Percentiles rank a stretch among this genome's conserved stretches.
These are phyloP conservation scores for Epistrophella euchroma DNA, from an alignment of 2,888 invertebrate species.

Conservation along the genomic window DNA sequence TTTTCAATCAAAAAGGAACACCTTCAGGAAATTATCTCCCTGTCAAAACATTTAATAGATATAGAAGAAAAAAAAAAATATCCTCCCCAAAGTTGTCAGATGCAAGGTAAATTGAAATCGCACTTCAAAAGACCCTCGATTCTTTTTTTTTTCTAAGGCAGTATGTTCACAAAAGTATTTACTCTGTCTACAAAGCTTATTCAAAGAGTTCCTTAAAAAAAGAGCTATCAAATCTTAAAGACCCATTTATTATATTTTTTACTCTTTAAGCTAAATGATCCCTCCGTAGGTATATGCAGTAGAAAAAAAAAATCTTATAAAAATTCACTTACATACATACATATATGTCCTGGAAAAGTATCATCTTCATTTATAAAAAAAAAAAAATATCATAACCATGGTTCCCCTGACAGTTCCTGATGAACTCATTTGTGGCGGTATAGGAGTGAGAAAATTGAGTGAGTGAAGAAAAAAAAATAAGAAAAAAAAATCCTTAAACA, in stretches of 20 bases:
- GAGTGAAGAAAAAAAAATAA: conserved; percentile 1
- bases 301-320: not conserved
- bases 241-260: conserved; percentile 24
- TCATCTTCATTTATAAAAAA: not conserved
- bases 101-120: not conserved
- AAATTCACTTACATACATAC: not conserved
- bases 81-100: not conserved
- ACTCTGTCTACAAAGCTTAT: conserved; percentile 9
- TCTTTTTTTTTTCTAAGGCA: not conserved
- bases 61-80: not conserved
- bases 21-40: conserved; percentile 5
- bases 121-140: not conserved
- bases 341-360: not conserved
- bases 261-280: not conserved
- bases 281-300: not conserved
- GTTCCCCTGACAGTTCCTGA: conserved; percentile 7
- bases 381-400: not conserved
- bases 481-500: not conserved
- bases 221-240: not conserved
- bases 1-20: not conserved
- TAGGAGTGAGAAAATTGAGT: not conserved
- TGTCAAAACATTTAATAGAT: not conserved
- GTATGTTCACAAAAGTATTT: conserved; percentile 3
- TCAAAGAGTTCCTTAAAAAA: not conserved
- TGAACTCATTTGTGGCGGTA: conserved; percentile 23